phyloP scores from a whole-genome alignment of 2,888 invertebrate genomes.

The Phengaris alcon region DNA sequence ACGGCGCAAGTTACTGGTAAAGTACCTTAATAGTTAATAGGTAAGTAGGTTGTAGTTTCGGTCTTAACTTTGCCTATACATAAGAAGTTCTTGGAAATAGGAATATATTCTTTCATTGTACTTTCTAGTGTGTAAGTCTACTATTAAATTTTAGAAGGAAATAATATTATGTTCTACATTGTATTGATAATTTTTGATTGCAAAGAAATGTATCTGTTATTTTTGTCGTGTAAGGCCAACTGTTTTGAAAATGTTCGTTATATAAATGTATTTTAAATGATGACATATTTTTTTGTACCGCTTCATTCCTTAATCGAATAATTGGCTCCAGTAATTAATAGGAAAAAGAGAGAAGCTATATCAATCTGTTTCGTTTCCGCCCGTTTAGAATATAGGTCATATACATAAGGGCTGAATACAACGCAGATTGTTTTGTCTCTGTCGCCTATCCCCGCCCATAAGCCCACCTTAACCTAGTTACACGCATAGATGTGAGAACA shows the following conservation, averaged over 20 bases:
- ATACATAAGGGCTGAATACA: not conserved
- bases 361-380: not conserved
- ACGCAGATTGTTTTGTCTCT: not conserved
- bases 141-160: constrained; percentile 9
- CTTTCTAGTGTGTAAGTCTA: not conserved
- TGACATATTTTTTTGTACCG: constrained; percentile 24
- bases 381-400: not conserved
- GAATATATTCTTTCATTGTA: not conserved
- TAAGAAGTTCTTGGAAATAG: no score
- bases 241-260: constrained; percentile 47
- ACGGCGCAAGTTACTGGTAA: constrained; percentile 21
- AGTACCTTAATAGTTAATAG: not conserved
- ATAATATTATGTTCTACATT: constrained; percentile 19
- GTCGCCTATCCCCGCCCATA: not conserved
- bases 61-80: not conserved
- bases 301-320: not conserved
- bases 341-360: not conserved
- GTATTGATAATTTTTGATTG: constrained; percentile 10
- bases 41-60: no score
- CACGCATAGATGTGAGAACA: not conserved
- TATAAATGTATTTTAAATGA: constrained; percentile 54
- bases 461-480: constrained; percentile 11
- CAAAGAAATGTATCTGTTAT: constrained; percentile 27
- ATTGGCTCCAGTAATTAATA: not conserved
- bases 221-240: constrained; percentile 31